Base-by-base conservation (phyloP, 2,113 vertebrate species). In the Circaetus gallicus region DNA sequence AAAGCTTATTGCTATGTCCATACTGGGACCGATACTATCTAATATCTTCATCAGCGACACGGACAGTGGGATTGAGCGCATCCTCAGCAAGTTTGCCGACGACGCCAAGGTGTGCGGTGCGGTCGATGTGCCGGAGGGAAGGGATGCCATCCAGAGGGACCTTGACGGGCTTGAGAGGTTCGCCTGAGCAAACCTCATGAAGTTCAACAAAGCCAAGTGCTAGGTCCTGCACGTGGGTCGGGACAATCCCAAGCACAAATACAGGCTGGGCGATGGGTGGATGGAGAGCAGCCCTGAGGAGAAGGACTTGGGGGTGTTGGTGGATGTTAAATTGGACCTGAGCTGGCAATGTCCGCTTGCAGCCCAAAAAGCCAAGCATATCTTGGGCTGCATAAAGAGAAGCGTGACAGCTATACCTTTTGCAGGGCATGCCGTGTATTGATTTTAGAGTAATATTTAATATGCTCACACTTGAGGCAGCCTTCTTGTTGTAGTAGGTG, bases 111-210 rank as follows among this genome's bases (percentile, higher is more conserved):
- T 9, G 25, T 10, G 15, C 1, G 11, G 15, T 22, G 56, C 14
- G 1, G 19, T 31, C 1, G 15, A 13, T 7, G 10, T 2, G 1
- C 26, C 1, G 6, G 43, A 49, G 34, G 34, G 26, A n/a, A n/a
- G 32, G 31, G 55, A 21, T 7, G 24, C 31, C 22, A 28, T 6
- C 38, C 31, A 11, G 11, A 17, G 52, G n/a, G 18, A 52, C 26
- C 13, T 6, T 2, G 47, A 31, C 26, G 6, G 7, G 6, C 13
- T 0, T 1, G 5, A 21, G 52, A 13, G 34, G 38, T 6, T 7
- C 5, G 13, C 22, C 31, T 17, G 0, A 0, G 40, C 8, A 2
- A 43, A 73, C 38, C 11, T 34, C 9, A 2, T 7, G 16, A 10
- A 32, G 52, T 15, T 26, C 38, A 34, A 15, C 22, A 6, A 43